Evolutionary conservation across 2,113 vertebrate genomes (phyloP).

Genomic region (Pitta sordida): DNA sequence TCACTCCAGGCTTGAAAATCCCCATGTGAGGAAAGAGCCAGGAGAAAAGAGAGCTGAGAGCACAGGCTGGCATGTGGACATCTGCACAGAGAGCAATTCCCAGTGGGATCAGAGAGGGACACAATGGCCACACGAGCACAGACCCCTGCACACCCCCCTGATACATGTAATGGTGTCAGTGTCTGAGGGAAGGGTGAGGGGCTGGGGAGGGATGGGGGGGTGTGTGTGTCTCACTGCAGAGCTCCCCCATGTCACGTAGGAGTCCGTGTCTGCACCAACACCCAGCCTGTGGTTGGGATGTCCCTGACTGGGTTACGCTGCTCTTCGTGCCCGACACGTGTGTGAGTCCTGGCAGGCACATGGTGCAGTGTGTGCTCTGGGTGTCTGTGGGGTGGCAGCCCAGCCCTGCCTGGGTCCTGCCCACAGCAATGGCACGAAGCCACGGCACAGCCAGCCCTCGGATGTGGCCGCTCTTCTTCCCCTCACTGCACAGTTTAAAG

Average conservation of each 20-base stretch:
- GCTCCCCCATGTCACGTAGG: background rate
- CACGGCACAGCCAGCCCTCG: background rate
- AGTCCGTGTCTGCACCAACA: background rate
- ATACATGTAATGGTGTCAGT: fast-evolving
- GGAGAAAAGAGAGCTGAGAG: background rate
- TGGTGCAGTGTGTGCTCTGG: background rate
- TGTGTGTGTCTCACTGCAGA: background rate
- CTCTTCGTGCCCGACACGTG: background rate
- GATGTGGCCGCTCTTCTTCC: background rate
- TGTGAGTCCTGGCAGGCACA: background rate
- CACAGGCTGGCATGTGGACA: background rate
- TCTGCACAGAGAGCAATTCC: background rate
- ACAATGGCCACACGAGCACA: fast-evolving
- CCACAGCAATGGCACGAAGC: background rate
- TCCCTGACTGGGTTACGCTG: background rate
- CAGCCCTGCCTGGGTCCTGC: background rate
- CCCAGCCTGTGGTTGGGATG: background rate
- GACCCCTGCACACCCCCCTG: background rate
- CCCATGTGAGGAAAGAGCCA: background rate
- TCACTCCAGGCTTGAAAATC: background rate
- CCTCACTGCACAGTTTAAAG: background rate
- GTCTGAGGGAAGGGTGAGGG: background rate
- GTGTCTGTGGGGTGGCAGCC: background rate
- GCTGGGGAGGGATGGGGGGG: background rate
- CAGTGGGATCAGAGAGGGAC: background rate